Percentiles rank a stretch among this genome's conserved stretches.
Conservation (phyloP, 2,888 invertebrate genomes). For the Ryuthela nishihirai region DNA sequence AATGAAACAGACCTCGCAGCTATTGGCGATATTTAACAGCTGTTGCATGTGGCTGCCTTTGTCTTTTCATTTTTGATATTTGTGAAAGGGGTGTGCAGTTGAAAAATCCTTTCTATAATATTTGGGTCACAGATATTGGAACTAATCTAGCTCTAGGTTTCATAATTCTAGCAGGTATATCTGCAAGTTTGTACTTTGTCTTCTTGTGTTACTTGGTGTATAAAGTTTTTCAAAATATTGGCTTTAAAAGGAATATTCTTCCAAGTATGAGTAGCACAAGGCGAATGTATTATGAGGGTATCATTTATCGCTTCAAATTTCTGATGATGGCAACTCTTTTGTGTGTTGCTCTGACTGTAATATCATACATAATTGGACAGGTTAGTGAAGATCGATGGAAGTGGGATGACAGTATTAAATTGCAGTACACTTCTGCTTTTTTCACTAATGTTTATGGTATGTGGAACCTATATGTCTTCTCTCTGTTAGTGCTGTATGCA, state of each 20-base stretch:
- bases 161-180: conserved; percentile 85
- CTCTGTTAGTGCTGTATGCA: conserved; percentile 90
- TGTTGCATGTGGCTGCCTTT: conserved; percentile 81
- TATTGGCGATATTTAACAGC: conserved; percentile 96
- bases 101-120: no score
- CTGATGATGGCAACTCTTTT: conserved; percentile 90
- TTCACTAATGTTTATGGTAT: conserved; percentile 98
- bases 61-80: conserved; percentile 91
- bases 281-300: conserved; percentile 87
- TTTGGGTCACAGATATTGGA: no score
- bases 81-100: conserved; percentile 70
- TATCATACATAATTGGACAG: conserved; percentile 93
- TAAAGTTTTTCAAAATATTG: conserved; percentile 70
- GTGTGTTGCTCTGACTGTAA: conserved; percentile 89
- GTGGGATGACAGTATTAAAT: conserved; percentile 80
- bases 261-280: conserved; percentile 90
- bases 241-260: conserved; percentile 76
- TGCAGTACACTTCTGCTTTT: conserved; percentile 94
- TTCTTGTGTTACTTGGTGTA: conserved; percentile 88
- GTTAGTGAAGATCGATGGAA: conserved; percentile 89
- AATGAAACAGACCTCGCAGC: conserved; percentile 70
- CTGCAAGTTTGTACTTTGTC: conserved; percentile 84
- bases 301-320: conserved; percentile 97
- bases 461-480: conserved; percentile 99
- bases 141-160: no score